Percentiles rank a stretch among this genome's conserved stretches.
phyloP scores from a whole-genome alignment of 2,888 invertebrate species.

The Watsonalla binaria region DNA sequence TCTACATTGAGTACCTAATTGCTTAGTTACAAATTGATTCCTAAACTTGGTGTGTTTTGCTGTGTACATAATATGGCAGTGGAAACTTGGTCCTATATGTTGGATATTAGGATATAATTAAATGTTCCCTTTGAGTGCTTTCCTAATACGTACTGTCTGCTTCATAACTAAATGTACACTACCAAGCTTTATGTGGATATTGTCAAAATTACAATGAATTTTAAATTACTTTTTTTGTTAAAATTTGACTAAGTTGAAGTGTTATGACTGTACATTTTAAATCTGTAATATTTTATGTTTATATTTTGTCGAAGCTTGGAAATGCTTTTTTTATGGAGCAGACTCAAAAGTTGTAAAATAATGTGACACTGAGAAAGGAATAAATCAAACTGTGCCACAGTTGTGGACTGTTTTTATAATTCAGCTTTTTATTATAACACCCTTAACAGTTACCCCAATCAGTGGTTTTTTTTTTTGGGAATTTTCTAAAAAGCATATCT shows the following conservation, averaged over 20 bases:
- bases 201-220: no score
- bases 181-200: slow-evolving; percentile 15
- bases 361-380: slow-evolving; percentile 58
- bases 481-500: no score
- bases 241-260: no score
- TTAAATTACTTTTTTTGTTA: no score
- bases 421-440: slow-evolving; percentile 24
- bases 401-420: slow-evolving; percentile 66
- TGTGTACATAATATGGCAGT: neutral
- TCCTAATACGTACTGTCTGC: slow-evolving; percentile 18
- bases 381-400: slow-evolving; percentile 70
- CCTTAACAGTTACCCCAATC: no score
- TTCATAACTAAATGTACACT: slow-evolving; percentile 21
- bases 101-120: no score
- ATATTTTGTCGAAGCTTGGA: slow-evolving; percentile 30
- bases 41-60: neutral
- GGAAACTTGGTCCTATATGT: neutral
- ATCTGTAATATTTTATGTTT: slow-evolving; percentile 19
- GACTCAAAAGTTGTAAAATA: slow-evolving; percentile 48
- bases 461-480: no score
- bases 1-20: slow-evolving; percentile 9
- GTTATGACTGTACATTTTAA: no score
- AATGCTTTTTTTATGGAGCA: slow-evolving; percentile 43
- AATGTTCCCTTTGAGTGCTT: slow-evolving; percentile 8
- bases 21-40: neutral